These are phyloP conservation scores for Xylocampa areola DNA, from an alignment of 2,888 invertebrate genomes.

Conservation along the genomic window DNA sequence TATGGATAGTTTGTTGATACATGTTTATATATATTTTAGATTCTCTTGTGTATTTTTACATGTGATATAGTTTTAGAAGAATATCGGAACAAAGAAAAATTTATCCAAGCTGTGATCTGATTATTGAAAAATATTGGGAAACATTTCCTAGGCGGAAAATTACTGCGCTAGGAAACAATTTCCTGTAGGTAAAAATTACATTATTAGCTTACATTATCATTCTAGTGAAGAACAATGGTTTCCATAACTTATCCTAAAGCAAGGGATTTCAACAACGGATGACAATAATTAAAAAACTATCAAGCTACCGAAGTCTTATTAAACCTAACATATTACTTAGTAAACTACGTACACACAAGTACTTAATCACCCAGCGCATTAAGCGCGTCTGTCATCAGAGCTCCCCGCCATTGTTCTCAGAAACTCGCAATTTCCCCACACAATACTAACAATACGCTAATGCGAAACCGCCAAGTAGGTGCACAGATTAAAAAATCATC, in stretches of 20 bases:
- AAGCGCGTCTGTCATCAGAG: slow-evolving; percentile 49
- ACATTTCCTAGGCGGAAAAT: no score
- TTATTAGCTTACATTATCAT: no score
- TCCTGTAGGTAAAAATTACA: no score
- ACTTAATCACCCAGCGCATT: slow-evolving; percentile 53
- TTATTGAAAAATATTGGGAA: no score
- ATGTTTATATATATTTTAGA: no score
- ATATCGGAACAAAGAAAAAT: no score
- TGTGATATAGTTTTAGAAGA: no score
- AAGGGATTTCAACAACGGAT: not conserved
- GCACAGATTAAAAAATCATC: slow-evolving; percentile 87
- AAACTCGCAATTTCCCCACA: slow-evolving; percentile 58
- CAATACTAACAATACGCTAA: slow-evolving; percentile 74
- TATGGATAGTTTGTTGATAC: no score
- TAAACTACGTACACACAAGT: slow-evolving; percentile 17
- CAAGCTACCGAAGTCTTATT: slow-evolving; percentile 9
- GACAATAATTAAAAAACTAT: slow-evolving; percentile 42
- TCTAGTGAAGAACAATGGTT: not conserved
- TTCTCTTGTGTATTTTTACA: no score
- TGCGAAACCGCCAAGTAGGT: slow-evolving; percentile 79
- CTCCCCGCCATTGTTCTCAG: slow-evolving; percentile 54
- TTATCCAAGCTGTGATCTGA: no score
- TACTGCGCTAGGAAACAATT: no score
- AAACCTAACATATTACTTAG: slow-evolving; percentile 20
- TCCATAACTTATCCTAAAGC: not conserved